Percentiles rank a stretch among this genome's conserved stretches.
phyloP scores from a whole-genome alignment of 2,888 invertebrate genomes.

The Harpalus rufipes region DNA sequence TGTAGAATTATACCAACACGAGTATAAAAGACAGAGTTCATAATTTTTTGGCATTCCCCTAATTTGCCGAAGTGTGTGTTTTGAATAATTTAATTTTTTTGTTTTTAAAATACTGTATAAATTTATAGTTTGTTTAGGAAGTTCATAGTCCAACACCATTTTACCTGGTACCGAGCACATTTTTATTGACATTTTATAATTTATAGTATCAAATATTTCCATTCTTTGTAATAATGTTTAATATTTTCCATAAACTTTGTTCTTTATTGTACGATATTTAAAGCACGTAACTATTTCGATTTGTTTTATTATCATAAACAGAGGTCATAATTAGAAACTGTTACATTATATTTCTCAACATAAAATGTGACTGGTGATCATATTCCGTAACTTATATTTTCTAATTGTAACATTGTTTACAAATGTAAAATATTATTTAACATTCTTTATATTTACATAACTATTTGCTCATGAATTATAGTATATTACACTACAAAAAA shows the following conservation, averaged over 20 bases:
- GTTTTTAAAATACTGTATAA: neutral
- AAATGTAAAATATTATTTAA: neutral
- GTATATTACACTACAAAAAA: too few species aligned
- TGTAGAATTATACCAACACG: too few species aligned
- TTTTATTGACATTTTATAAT: slow-evolving; percentile 3
- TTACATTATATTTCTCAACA: neutral
- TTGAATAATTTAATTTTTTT: too few species aligned
- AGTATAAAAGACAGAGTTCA: too few species aligned
- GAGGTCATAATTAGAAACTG: neutral
- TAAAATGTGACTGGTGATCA: neutral
- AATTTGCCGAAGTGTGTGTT: too few species aligned
- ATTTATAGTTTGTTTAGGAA: neutral
- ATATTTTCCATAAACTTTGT: slow-evolving; percentile 2
- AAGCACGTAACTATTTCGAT: slow-evolving; percentile 9
- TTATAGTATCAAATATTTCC: neutral
- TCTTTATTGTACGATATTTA: neutral
- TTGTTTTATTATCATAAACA: slow-evolving; percentile 10
- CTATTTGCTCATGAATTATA: too few species aligned
- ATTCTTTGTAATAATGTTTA: neutral
- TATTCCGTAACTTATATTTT: neutral
- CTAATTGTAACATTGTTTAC: neutral
- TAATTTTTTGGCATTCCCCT: too few species aligned
- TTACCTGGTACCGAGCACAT: neutral
- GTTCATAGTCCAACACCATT: neutral
- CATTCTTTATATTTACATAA: too few species aligned